These are phyloP conservation scores for Lacerta bilineata DNA, from an alignment of 2,797 vertebrate genomes.

Conservation along the genomic window DNA sequence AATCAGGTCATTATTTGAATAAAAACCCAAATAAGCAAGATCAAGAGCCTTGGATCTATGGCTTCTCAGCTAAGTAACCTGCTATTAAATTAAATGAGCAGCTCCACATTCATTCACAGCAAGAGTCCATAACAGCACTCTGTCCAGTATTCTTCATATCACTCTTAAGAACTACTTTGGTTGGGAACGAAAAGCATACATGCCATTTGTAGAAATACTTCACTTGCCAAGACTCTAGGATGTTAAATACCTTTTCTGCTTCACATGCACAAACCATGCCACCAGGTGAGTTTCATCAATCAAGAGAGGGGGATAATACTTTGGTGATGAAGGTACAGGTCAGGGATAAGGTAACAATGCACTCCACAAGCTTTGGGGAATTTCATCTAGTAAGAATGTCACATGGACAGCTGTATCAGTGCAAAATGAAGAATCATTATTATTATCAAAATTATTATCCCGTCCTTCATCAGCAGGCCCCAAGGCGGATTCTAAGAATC, in stretches of 20 bases:
- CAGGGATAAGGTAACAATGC: no score
- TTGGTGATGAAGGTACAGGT: no score
- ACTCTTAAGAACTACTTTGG: constrained; percentile 47
- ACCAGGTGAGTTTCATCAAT: no score
- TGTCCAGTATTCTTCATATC: constrained; percentile 51
- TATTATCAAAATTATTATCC: no score
- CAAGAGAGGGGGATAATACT: no score
- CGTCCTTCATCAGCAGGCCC: no score
- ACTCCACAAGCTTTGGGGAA: no score
- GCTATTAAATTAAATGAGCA: constrained; percentile 52
- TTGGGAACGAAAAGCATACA: constrained; percentile 46
- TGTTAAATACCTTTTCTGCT: neutral
- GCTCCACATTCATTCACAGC: constrained; percentile 25
- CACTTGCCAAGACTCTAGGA: constrained; percentile 6
- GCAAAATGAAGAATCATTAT: no score
- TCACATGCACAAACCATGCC: neutral
- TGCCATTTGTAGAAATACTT: constrained; percentile 53
- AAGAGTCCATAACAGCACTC: constrained; percentile 37
- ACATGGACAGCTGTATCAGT: no score
- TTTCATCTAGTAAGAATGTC: no score
- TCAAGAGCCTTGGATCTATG: neutral
- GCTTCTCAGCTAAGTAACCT: constrained; percentile 40
- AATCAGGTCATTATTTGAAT: constrained; percentile 51
- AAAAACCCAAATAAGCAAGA: constrained; percentile 60
- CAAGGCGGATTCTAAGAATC: no score